Percentiles rank a stretch among this genome's conserved stretches.
Conservation (phyloP, 2,113 vertebrate species). For the Tragelaphus strepsiceros region DNA sequence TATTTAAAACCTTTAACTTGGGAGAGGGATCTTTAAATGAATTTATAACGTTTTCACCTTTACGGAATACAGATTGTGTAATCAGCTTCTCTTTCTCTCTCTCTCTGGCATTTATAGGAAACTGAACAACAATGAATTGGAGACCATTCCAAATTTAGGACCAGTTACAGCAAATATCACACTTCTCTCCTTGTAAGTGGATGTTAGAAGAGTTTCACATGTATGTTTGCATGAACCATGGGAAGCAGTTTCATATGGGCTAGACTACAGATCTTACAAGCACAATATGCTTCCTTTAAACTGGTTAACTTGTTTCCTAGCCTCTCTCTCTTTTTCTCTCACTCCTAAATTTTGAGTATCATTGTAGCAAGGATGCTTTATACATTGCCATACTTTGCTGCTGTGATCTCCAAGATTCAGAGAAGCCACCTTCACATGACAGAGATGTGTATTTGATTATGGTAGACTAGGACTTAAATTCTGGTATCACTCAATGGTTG, state of each 20-base stretch:
- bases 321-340: not conserved
- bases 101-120: constrained; percentile 80
- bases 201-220: constrained; percentile 50
- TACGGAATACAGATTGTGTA: not conserved
- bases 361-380: not conserved
- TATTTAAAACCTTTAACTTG: not conserved
- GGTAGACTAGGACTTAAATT: not conserved
- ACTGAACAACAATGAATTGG: constrained; percentile 92
- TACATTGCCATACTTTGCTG: not conserved
- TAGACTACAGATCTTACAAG: not conserved
- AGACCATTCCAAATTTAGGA: constrained; percentile 89
- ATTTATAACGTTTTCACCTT: not conserved
- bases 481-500: not conserved
- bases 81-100: not conserved
- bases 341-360: not conserved
- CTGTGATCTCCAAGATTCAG: not conserved
- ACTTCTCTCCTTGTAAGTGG: constrained; percentile 92
- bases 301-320: not conserved
- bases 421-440: not conserved
- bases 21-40: not conserved
- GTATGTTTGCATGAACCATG: not conserved
- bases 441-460: not conserved
- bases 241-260: not conserved
- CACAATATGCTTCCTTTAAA: not conserved
- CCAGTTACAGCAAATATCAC: constrained; percentile 87